phyloP scores from a whole-genome alignment of 2,888 invertebrate species.

The Aleiodes alternator region DNA sequence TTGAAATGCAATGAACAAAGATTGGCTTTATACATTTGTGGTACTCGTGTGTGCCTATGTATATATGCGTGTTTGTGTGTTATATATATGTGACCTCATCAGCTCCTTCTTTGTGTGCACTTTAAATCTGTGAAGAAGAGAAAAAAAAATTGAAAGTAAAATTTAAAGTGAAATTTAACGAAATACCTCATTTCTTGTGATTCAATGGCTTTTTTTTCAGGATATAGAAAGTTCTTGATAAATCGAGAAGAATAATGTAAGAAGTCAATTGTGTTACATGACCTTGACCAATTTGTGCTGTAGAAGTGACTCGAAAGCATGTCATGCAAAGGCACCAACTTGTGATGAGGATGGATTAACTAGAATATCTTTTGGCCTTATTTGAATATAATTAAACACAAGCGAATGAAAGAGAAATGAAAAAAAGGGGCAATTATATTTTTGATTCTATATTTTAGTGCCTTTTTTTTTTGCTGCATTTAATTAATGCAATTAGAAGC shows the following conservation, averaged over 20 bases:
- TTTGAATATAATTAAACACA: background rate
- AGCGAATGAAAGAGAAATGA: background rate
- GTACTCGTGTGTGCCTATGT: background rate
- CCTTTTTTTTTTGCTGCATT: too few relatives aligned
- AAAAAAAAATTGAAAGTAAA: background rate
- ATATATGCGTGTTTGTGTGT: too few relatives aligned
- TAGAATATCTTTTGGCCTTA: slow-evolving; percentile 32
- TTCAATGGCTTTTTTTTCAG: background rate
- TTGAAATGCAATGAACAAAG: background rate
- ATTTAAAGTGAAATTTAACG: background rate
- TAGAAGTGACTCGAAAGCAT: slow-evolving; percentile 31
- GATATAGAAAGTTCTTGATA: background rate
- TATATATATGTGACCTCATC: slow-evolving; percentile 14
- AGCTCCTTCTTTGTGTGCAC: background rate
- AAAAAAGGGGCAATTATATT: background rate
- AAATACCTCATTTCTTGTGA: too few relatives aligned
- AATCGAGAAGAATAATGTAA: background rate
- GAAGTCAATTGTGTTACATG: slow-evolving; percentile 19
- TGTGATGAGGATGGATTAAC: slow-evolving; percentile 10
- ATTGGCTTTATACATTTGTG: background rate
- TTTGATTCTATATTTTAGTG: background rate
- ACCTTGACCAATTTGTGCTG: slow-evolving; percentile 37
- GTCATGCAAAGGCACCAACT: background rate
- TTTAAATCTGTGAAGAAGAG: too few relatives aligned
- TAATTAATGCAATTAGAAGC: too few relatives aligned